Evolutionary conservation across 2,113 vertebrate genomes (phyloP), one percentile per base, ranked within the genome.

Genomic region (Ameiurus melas): DNA sequence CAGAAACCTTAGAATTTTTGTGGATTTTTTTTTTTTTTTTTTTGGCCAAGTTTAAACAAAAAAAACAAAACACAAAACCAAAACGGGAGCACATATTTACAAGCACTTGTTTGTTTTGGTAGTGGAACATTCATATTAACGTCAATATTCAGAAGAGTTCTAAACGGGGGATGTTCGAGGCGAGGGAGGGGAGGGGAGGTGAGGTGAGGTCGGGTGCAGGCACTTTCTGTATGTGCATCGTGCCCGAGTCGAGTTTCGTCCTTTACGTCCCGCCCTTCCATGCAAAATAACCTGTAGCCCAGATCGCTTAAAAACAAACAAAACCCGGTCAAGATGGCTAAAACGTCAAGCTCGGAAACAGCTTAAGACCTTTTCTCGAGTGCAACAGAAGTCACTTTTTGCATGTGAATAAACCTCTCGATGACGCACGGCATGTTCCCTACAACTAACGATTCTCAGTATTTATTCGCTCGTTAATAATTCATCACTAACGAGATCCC

Each of bases 11-110:
- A 91, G 60, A 33, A 84, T 86, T 78, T 78, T 89, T 86, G 80
- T 86, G 60, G n/a, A 60, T 71, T 77, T 93, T 93, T 90, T 57
- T 84, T 47, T 75, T n/a, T n/a, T 78, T 30, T 77, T 82, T 89
- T 95, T 95, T 94, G 93, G 92, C 92, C 94, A 94, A 88, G 91
- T 94, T 89, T 94, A 94, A 86, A 94, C 94, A 88, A 89, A 89
- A 94, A 4, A 43, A 6, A 43, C 5, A 47, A 7, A 43, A 43
- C 39, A 94, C 39, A 47, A 85, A 83, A 85, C 80, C 88, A 81
- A 70, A 75, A 87, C 43, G 88, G 94, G 94, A 92, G 92, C 93
- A 96, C 94, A 94, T 95, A 96, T 95, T 94, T 96, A 96, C 95
- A 96, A 82, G 90, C 93, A 94, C 94, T 93, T 94, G 95, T 92